Evolutionary conservation across 1,140 invertebrate genomes (phyloP).

Genomic region (Polyergus mexicanus): DNA sequence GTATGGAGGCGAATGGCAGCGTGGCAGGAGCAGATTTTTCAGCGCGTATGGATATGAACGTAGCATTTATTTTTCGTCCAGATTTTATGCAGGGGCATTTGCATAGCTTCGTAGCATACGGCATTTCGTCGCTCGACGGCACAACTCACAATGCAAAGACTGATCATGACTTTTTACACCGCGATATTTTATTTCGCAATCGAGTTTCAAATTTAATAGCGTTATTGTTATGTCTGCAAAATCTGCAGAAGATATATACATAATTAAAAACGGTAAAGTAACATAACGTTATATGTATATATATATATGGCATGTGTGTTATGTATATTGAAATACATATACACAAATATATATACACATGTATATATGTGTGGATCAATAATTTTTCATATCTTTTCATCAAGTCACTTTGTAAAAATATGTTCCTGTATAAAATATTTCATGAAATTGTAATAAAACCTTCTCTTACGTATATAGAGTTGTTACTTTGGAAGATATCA

Average conservation of each 20-base stretch:
- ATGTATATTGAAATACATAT: neutral
- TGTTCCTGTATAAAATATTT: neutral
- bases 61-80: conserved; percentile 54
- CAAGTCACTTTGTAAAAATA: neutral
- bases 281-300: neutral
- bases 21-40: conserved; percentile 56
- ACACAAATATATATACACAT: neutral
- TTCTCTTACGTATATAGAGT: neutral
- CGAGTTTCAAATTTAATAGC: conserved; percentile 30
- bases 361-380: neutral
- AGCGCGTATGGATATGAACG: conserved; percentile 38
- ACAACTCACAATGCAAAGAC: conserved; percentile 34
- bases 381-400: neutral
- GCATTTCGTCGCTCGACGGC: conserved; percentile 34
- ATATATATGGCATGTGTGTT: neutral
- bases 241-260: neutral
- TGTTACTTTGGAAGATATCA: too few species aligned
- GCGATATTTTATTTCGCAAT: conserved; percentile 44
- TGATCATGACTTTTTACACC: conserved; percentile 23
- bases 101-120: conserved; percentile 34
- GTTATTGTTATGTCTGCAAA: neutral
- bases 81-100: conserved; percentile 33
- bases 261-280: conserved; percentile 12
- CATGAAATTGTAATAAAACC: neutral
- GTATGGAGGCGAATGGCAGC: conserved; percentile 1